Evolutionary conservation across 1,140 invertebrate species (phyloP).

Genomic region (Hypothenemus hampei): DNA sequence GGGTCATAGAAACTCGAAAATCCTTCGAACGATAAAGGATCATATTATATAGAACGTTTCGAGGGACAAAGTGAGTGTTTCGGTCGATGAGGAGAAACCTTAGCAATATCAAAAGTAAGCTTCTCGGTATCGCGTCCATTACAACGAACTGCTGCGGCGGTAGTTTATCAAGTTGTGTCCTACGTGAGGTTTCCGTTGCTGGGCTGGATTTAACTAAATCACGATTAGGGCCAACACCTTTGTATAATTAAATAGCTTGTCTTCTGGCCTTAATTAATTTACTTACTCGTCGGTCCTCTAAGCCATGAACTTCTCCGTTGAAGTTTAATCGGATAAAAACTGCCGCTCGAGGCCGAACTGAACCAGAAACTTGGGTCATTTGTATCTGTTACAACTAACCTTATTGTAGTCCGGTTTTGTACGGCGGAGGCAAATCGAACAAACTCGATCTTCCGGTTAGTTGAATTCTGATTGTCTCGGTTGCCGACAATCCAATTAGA

Average conservation of each 20-base stretch:
- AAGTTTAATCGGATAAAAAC: neutral
- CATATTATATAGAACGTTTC: too few relatives aligned
- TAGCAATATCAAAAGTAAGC: too few relatives aligned
- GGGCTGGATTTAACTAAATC: conserved; percentile 24
- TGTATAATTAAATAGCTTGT: conserved; percentile 24
- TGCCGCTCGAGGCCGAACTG: neutral
- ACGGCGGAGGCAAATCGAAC: neutral
- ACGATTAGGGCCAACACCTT: conserved; percentile 25
- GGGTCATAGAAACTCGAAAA: too few relatives aligned
- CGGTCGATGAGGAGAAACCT: too few relatives aligned
- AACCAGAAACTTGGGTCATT: neutral
- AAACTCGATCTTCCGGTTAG: conserved; percentile 4
- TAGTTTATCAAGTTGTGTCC: conserved; percentile 28
- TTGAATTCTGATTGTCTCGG: conserved; percentile 5
- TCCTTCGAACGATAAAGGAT: too few relatives aligned
- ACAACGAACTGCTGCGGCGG: conserved; percentile 10
- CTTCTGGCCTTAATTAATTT: conserved; percentile 25
- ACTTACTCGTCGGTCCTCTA: conserved; percentile 4
- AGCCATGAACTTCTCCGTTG: neutral
- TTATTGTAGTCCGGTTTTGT: neutral
- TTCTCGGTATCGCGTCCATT: too few relatives aligned
- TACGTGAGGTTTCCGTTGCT: conserved; percentile 19
- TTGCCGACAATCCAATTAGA: conserved; percentile 22
- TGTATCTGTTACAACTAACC: neutral
- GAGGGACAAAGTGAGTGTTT: too few relatives aligned